Conservation (phyloP, 2,888 invertebrate genomes). For the Seira sanloemensis region DNA sequence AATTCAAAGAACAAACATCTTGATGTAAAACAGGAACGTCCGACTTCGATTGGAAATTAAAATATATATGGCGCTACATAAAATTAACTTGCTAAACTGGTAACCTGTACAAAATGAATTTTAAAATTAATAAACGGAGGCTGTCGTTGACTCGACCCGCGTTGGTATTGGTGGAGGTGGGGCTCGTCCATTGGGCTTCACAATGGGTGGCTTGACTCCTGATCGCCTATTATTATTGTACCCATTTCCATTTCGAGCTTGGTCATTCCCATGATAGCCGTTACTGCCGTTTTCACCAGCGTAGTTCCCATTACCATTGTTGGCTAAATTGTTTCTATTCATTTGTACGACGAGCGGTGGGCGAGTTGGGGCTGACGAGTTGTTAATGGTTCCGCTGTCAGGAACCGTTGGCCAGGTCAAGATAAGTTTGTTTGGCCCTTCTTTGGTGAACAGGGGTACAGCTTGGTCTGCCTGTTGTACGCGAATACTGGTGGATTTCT, state of each 20-base stretch:
- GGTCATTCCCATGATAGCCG: conserved; percentile 25
- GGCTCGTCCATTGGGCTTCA: conserved; percentile 46
- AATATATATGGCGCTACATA: no score
- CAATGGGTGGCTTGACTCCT: conserved; percentile 4
- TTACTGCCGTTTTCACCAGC: conserved; percentile 36
- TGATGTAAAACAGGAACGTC: no score
- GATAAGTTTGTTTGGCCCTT: conserved; percentile 67
- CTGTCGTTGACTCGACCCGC: conserved; percentile 59
- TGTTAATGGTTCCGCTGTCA: conserved; percentile 24
- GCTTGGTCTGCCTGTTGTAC: conserved; percentile 76
- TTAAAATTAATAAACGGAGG: conserved; percentile 36
- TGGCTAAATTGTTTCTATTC: conserved; percentile 59
- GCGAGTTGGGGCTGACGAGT: conserved; percentile 24
- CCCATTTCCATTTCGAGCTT: conserved; percentile 30
- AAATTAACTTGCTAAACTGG: no score
- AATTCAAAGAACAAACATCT: not conserved
- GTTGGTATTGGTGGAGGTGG: conserved; percentile 67
- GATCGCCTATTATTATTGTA: conserved; percentile 64
- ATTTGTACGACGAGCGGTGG: conserved; percentile 50
- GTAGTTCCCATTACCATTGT: conserved; percentile 60
- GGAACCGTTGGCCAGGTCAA: conserved; percentile 71
- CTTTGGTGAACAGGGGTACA: conserved; percentile 72
- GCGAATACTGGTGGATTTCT: conserved; percentile 82
- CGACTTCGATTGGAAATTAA: no score
- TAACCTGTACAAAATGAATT: not conserved